Base-by-base conservation (phyloP, 2,797 vertebrate species). In the Macroramphosus scolopax region DNA sequence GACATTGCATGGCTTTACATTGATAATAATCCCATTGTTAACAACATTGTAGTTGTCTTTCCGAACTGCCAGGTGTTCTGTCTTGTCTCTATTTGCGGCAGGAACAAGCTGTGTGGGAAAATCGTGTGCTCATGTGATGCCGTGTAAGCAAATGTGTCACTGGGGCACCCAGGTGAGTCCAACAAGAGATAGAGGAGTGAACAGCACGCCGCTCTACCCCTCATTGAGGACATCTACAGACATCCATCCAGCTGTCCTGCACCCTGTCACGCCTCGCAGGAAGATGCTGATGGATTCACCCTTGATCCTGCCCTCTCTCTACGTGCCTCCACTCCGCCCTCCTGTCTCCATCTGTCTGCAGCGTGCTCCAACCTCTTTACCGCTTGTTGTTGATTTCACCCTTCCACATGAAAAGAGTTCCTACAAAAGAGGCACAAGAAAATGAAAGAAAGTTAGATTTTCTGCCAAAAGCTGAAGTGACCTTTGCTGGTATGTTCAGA, bases 201-300 rank as follows among this genome's bases (percentile, higher is more conserved):
- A 50, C 16, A 47, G 63, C 67, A 62, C 83, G 69, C 73, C 77
- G 74, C 77, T 71, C 38, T 53, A 58, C 42, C 69, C 55, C 71
- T 68, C 46, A 45, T 63, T 26, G 59, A 52, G 65, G 63, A 39
- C 58, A 62, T 55, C 72, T 58, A 66, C 50, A 55, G 58, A 39
- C 82, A 81, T 83, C 75, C 63, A 81, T 87, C 78, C 73, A 48
- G 38, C 71, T 78, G 78, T 77, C 80, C 39, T 5, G 15, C 17
- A 1, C 55, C 66, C 68, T 72, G 75, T 77, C 80, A 75, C 39
- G 34, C 74, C 73, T 72, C 81, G 68, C 78, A 75, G 61, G 59
- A 51, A 72, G 74, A 64, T 10, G 28, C 74, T 83, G 76, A 84
- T 83, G 69, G 72, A 86, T 83, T 78, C 72, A 73, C 63, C 74